Base-by-base conservation (phyloP, 2,113 vertebrate species). In the Aix galericulata region DNA sequence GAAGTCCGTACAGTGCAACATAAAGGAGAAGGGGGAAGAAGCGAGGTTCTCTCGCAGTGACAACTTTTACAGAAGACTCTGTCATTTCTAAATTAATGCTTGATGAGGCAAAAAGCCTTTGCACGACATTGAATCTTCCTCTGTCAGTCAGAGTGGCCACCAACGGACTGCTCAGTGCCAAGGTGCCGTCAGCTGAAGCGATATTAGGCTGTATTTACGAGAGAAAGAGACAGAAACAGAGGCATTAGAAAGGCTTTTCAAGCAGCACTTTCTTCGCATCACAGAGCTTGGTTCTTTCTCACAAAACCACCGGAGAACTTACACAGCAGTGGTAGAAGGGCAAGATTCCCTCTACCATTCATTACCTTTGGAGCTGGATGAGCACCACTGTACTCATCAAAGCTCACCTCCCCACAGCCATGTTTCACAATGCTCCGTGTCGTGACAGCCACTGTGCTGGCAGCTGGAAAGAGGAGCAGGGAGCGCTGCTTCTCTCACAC, bases 21-120 rank as follows among this genome's bases (percentile, higher is more conserved):
- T 97, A 99, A 36, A 99, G 97, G 89, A 99, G 76, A 4, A 99
- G 95, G 1, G 98, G 98, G 60, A 59, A 84, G 81, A 98, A 81
- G 25, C 91, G 82, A 2, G 98, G 86, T 10, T 95, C 94, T 40
- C 94, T 77, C 55, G 21, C 81, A 59, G 98, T 97, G 91, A 96
- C 52, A 17, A 95, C 98, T 93, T 77, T 97, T 17, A 99, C 74
- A 0, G 95, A 93, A n/a, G 98, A 97, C 38, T 96, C 97, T 22
- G 95, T 89, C 93, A 94, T 98, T 75, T 95, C 96, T 94, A 99
- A 97, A 32, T 34, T 87, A 78, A 99, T 92, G 52, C 96, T 93
- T 4, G 90, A 98, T 40, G 93, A 96, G 42, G 96, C 94, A 85
- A 99, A 98, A 89, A 99, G 97, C 79, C 79, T 96, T 91, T 97